A percentile compares a stretch with the other conserved stretches of the same genome.
These are phyloP conservation scores for Diploscapter pachys DNA, from an alignment of 1,140 invertebrate genomes.

Conservation along the genomic window DNA sequence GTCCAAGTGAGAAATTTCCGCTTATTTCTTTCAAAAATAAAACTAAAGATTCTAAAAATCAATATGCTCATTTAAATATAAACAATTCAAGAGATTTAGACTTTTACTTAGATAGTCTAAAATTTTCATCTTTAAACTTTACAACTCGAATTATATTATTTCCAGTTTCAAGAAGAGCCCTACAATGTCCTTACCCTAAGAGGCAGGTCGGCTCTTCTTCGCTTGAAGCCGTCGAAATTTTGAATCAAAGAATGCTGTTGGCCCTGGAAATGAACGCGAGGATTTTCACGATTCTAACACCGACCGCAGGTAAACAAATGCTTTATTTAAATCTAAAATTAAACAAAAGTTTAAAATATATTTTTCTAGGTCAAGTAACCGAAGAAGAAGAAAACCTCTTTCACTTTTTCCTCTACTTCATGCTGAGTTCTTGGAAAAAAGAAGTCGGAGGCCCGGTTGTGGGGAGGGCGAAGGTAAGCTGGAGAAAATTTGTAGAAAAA, in stretches of 20 bases:
- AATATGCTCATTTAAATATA: too few relatives aligned
- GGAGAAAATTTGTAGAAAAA: too few relatives aligned
- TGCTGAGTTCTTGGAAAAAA: slow-evolving; percentile 15
- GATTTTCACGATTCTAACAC: slow-evolving; percentile 7
- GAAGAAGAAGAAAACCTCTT: slow-evolving; percentile 23
- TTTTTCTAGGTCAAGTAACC: background rate
- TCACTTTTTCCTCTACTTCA: slow-evolving; percentile 22
- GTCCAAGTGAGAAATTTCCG: slow-evolving; percentile 6
- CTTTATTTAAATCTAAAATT: too few relatives aligned
- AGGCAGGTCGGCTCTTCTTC: slow-evolving; percentile 1
- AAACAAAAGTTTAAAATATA: too few relatives aligned
- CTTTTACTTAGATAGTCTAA: too few relatives aligned
- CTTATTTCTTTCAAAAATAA: background rate
- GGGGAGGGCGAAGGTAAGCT: too few relatives aligned
- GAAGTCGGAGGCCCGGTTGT: background rate
- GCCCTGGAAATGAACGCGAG: slow-evolving; percentile 13
- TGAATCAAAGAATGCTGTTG: slow-evolving; percentile 10
- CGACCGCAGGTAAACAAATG: background rate
- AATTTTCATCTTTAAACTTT: too few relatives aligned
- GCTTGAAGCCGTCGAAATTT: slow-evolving; percentile 3
- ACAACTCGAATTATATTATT: background rate
- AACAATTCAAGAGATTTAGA: too few relatives aligned
- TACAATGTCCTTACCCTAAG: background rate
- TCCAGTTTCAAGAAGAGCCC: slow-evolving; percentile 5
- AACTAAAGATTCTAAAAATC: background rate